Evolutionary conservation across 2,888 invertebrate genomes (phyloP), one percentile per base, ranked within the genome.

Genomic region (Orthonevra nobilis): DNA sequence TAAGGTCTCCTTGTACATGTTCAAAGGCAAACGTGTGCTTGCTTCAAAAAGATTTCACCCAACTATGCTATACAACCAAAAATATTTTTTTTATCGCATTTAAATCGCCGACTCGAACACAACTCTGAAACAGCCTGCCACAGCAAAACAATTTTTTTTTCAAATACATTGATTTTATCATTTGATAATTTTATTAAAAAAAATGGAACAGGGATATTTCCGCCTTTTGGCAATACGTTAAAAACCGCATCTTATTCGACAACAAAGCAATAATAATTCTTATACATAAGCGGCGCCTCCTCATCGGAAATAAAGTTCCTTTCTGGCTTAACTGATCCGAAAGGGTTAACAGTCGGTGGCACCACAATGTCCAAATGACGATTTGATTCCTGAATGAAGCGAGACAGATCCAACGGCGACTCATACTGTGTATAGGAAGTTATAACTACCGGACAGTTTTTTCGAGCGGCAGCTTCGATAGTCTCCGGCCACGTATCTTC

Each of bases 241-340:
- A n/a, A n/a, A n/a, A n/a, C n/a, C n/a, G n/a, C n/a, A n/a, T n/a
- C 81, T 86, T 83, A 88, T 82, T 88, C 86, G 14, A 93, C 86
- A 72, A 93, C 89, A 83, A 91, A 89, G 81, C 90, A 89, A 86
- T 91, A 93, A 86, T 92, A 92, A 88, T 94, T 94, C 85, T 94
- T 94, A 84, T 93, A 94, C 84, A 94, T 90, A 66, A 94, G 87
- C 0, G 94, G 94, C 44, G 90, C 91, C 42, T 91, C 91, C 74
- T 94, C 92, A 83, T 94, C 94, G 3, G 93, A 92, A 9, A 94
- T 92, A 81, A 94, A 94, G 84, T 94, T 94, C 46, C 94, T 90
- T 82, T 94, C 93, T 0, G 94, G 94, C 77, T 93, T 90, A 0
- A 92, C 90, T 38, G 94, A 93, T 0, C 93, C 90, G 83, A 92